Evolutionary conservation across 2,888 invertebrate genomes (phyloP), one percentile per base, ranked within the genome.

Genomic region (Tiliacea aurago): DNA sequence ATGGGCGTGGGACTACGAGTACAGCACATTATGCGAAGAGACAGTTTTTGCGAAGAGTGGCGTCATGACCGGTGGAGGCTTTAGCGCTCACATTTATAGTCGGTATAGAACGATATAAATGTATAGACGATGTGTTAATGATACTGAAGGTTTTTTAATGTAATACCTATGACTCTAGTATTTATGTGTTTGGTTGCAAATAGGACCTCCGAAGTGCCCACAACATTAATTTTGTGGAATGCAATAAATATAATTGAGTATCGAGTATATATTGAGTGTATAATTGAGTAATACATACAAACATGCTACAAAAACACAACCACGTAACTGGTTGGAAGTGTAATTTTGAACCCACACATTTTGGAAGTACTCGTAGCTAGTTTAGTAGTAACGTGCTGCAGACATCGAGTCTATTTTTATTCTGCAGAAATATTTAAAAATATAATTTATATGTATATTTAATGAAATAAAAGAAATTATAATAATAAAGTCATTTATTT

Each of bases 1-100:
- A 90, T 88, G 90, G 86, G 70, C 56, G 37, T 41, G 80, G 66
- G 78, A 72, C 62, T 78, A 78, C 74, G 78, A 72, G 59, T 78
- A 78, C 37, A 47, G 77, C 80, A 73, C 87, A 87, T 86, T 71
- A 74, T 76, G 70, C 64, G 49, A 68, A 33, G 80, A 66, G 81
- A 71, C 81, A 75, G 56, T 80, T 72, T 64, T 75, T 75, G 65
- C 65, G 70, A 49, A 20, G 51, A 28, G 77, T 62, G 59, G 43
- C 63, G 67, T 41, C 67, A 51, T 28, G 51, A 18, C 45, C 15
- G 49, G 33, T 10, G 45, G n/a, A 47, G 47, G 23, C 65, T 74
- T 77, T 73, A 80, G 63, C 69, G 51, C 68, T 78, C 71, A 66
- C 74, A 83, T 85, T 82, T 72, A 76, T 53, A 33, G 55, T 13